phyloP scores from a whole-genome alignment of 2,797 vertebrate genomes.

The Monodelphis domestica region DNA sequence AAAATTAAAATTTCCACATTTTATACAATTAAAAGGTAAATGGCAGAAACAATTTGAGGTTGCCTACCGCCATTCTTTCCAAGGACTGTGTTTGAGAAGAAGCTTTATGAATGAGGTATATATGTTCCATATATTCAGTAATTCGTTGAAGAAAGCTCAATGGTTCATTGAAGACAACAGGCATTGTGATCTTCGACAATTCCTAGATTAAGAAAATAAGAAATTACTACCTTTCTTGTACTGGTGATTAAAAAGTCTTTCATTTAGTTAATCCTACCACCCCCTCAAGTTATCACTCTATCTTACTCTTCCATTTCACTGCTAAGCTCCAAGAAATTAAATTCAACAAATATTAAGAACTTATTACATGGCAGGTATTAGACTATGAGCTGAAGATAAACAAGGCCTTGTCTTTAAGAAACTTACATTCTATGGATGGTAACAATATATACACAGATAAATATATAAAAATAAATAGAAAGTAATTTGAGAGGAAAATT shows the following conservation, averaged over 20 bases:
- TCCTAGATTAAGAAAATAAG: constrained; percentile 85
- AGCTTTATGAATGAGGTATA: constrained; percentile 95
- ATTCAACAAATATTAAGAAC: background rate
- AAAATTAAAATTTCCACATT: background rate
- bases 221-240: background rate
- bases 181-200: constrained; percentile 99
- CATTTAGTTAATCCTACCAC: background rate
- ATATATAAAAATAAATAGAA: background rate
- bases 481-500: background rate
- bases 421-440: background rate
- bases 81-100: constrained; percentile 89
- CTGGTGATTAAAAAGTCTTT: background rate
- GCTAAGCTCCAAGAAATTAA: background rate
- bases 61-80: constrained; percentile 94
- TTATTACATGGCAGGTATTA: background rate
- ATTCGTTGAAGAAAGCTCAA: constrained; percentile 97
- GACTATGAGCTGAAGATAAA: background rate
- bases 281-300: background rate
- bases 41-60: background rate
- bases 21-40: background rate
- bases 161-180: constrained; percentile 96
- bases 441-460: background rate
- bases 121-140: constrained; percentile 99
- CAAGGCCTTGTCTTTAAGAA: background rate
- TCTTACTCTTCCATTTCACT: background rate